Percentiles rank a stretch among this genome's conserved stretches.
Evolutionary conservation across 2,797 vertebrate genomes (phyloP).

Genomic region (Brachymystax lenok): DNA sequence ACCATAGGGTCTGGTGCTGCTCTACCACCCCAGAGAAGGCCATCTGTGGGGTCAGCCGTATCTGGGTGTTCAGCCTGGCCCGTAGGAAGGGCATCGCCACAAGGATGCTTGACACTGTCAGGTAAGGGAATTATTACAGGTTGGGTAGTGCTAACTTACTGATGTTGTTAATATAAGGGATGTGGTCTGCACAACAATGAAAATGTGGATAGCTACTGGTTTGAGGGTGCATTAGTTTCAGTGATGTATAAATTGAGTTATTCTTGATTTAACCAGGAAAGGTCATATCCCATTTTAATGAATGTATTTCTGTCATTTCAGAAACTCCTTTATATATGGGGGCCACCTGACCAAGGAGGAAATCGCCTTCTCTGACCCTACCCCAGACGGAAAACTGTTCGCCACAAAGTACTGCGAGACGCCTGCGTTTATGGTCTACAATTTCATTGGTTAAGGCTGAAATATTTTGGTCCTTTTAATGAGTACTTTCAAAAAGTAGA

Average conservation of each 20-base stretch:
- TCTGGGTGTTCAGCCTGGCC: slow-evolving; percentile 89
- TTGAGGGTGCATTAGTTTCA: too few species aligned
- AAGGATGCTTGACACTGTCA: slow-evolving; percentile 84
- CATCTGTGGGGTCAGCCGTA: slow-evolving; percentile 88
- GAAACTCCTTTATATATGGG: slow-evolving; percentile 88
- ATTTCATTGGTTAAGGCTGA: slow-evolving; percentile 78
- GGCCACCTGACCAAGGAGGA: slow-evolving; percentile 83
- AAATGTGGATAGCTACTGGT: too few species aligned
- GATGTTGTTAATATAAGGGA: too few species aligned
- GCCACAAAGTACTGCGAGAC: slow-evolving; percentile 85
- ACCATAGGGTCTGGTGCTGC: slow-evolving; percentile 88
- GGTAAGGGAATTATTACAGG: slow-evolving; percentile 56
- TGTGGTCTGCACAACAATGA: too few species aligned
- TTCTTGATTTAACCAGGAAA: too few species aligned
- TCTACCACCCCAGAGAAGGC: slow-evolving; percentile 80
- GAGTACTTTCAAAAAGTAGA: too few species aligned
- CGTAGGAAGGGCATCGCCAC: slow-evolving; percentile 82
- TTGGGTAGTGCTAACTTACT: neutral
- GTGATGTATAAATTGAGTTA: too few species aligned
- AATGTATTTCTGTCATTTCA: slow-evolving; percentile 46
- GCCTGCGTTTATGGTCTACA: slow-evolving; percentile 89
- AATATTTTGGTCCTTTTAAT: too few species aligned
- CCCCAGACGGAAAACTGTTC: slow-evolving; percentile 89
- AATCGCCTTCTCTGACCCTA: slow-evolving; percentile 94
- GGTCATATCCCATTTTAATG: neutral